Evolutionary conservation across 2,113 vertebrate species (phyloP).

Genomic region (Puffinus mauretanicus): DNA sequence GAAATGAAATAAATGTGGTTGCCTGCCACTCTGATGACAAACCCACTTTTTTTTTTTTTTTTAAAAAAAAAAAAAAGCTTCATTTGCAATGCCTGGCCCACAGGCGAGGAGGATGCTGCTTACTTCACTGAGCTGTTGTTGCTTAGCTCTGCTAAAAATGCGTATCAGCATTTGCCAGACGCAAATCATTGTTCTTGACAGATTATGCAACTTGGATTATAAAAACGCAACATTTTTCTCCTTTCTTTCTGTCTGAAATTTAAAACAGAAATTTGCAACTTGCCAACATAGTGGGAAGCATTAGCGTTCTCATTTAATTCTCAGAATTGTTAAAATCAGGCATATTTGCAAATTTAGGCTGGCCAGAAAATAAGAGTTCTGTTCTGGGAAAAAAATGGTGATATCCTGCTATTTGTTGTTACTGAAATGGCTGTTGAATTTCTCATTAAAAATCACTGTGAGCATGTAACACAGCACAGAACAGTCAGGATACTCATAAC

Average conservation of each 20-base stretch:
- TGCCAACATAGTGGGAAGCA: background rate
- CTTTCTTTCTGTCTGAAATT: background rate
- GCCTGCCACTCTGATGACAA: background rate
- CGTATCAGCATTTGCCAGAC: background rate
- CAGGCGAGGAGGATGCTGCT: background rate
- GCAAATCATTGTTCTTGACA: background rate
- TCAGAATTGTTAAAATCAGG: background rate
- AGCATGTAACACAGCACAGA: background rate
- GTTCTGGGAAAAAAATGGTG: background rate
- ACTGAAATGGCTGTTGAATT: background rate
- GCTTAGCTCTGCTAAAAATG: conserved; percentile 7
- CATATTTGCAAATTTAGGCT: background rate
- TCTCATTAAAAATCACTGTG: background rate
- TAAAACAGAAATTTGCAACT: background rate
- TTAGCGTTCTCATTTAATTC: background rate
- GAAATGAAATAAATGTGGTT: background rate
- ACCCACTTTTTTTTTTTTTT: background rate
- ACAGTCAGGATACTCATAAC: background rate
- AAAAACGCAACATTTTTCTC: conserved; percentile 17
- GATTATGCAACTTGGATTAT: conserved; percentile 18
- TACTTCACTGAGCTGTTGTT: background rate
- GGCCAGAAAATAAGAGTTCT: background rate
- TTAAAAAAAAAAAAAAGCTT: background rate
- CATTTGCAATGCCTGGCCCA: background rate
- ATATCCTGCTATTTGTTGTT: background rate